Percentiles rank a stretch among this genome's conserved stretches.
Conservation (phyloP, 2,797 vertebrate genomes). For the Microctenopoma steveboyesi region DNA sequence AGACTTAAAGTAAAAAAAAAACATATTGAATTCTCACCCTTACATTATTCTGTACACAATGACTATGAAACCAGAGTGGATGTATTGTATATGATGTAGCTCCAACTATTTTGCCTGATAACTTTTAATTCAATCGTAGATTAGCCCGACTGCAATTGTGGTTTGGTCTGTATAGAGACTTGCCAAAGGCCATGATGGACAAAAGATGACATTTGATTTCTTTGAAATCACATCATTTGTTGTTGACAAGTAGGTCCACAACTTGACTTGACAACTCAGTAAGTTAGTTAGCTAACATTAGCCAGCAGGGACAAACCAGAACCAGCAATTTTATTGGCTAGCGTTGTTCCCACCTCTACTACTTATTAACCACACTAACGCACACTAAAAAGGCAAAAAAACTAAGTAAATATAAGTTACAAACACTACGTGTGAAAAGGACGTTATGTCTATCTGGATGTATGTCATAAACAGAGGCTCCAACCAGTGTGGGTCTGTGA, state of each 20-base stretch:
- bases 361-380: constrained; percentile 18
- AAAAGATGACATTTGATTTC: not conserved
- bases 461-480: constrained; percentile 27
- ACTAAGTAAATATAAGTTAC: not conserved
- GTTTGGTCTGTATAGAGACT: not conserved
- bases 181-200: constrained; percentile 1
- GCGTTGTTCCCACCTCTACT: constrained; percentile 32
- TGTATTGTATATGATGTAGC: not conserved
- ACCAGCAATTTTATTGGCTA: constrained; percentile 38
- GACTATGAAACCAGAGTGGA: not conserved
- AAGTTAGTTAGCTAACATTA: constrained; percentile 43
- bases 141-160: not conserved
- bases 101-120: not conserved
- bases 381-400: not conserved
- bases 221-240: not conserved
- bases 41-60: not conserved
- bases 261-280: constrained; percentile 20
- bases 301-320: constrained; percentile 24
- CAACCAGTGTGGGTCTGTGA: constrained; percentile 43
- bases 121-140: not conserved
- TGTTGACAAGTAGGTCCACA: constrained; percentile 11
- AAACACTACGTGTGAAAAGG: not conserved
- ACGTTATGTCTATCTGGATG: not conserved
- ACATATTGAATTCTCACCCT: not conserved
- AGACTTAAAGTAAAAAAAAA: not conserved